Percentiles rank a stretch among this genome's conserved stretches.
Conservation (phyloP, 1,140 invertebrate species). For the Halictus rubicundus region DNA sequence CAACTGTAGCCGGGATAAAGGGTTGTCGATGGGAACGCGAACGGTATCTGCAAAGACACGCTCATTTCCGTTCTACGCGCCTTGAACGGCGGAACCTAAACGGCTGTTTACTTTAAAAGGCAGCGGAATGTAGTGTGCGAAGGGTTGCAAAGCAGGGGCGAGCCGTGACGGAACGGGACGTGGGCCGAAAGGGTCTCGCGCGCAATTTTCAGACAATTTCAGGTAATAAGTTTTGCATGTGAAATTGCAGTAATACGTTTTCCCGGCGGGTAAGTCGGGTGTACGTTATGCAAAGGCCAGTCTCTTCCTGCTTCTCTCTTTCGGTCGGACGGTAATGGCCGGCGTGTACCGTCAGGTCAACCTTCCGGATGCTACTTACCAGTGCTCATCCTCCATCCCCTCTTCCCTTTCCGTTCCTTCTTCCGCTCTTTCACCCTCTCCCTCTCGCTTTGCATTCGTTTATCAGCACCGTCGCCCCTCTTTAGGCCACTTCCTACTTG, state of each 20-base stretch:
- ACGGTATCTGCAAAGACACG: neutral
- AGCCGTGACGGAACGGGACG: neutral
- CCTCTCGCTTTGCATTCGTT: neutral
- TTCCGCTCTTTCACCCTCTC: neutral
- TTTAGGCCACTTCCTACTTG: neutral
- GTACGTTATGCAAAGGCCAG: conserved; percentile 66
- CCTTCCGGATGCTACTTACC: conserved; percentile 63
- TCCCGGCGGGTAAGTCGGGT: conserved; percentile 49
- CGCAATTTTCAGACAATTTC: conserved; percentile 77
- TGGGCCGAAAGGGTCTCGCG: conserved; percentile 14
- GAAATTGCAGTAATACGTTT: conserved; percentile 76
- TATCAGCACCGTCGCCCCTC: neutral
- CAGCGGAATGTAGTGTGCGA: neutral
- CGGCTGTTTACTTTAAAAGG: conserved; percentile 40
- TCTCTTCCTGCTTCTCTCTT: conserved; percentile 10
- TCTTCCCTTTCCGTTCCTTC: conserved; percentile 36
- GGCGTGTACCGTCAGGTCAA: conserved; percentile 52
- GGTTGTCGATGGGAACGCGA: neutral
- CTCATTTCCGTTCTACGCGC: neutral
- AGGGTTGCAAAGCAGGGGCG: neutral
- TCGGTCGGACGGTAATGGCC: conserved; percentile 48
- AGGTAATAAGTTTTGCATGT: conserved; percentile 78
- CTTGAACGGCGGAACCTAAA: conserved; percentile 14
- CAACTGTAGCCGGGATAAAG: too few relatives aligned
- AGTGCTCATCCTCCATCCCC: conserved; percentile 22